Conservation (phyloP, 2,888 invertebrate genomes). For the Hemithea aestivaria region DNA sequence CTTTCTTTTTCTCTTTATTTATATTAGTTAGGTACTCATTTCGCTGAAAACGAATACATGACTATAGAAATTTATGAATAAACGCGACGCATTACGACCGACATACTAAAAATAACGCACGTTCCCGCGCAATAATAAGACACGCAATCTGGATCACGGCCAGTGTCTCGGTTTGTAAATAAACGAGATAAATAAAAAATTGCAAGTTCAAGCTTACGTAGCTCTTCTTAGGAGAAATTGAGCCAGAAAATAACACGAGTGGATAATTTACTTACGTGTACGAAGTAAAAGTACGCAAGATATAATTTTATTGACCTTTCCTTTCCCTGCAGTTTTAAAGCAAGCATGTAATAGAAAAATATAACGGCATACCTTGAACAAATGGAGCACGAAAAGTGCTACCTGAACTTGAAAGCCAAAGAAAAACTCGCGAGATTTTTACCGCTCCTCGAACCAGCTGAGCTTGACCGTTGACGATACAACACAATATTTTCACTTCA, state of each 20-base stretch:
- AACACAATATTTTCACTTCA: slow-evolving; percentile 33
- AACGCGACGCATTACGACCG: slow-evolving; percentile 50
- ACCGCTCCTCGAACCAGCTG: slow-evolving; percentile 75
- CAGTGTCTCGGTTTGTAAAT: slow-evolving; percentile 61
- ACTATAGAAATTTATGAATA: slow-evolving; percentile 34
- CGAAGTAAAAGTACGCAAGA: too few relatives aligned
- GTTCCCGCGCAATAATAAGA: slow-evolving; percentile 74
- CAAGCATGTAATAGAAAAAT: slow-evolving; percentile 33
- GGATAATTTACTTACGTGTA: not conserved
- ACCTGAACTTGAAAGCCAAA: slow-evolving; percentile 57
- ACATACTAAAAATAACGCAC: slow-evolving; percentile 72
- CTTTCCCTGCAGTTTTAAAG: not conserved
- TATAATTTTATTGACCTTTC: too few relatives aligned
- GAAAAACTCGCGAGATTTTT: slow-evolving; percentile 71
- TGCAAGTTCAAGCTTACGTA: slow-evolving; percentile 20
- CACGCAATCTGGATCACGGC: slow-evolving; percentile 76
- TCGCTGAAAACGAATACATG: slow-evolving; percentile 38
- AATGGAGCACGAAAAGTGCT: slow-evolving; percentile 71
- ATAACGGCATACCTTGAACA: slow-evolving; percentile 73
- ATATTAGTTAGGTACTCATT: slow-evolving; percentile 34
- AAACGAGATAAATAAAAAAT: slow-evolving; percentile 44
- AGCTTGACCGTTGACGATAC: slow-evolving; percentile 72
- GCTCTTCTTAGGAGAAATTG: slow-evolving; percentile 3
- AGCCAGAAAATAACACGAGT: slow-evolving; percentile 18
- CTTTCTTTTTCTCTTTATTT: slow-evolving; percentile 20